A percentile compares a stretch with the other conserved stretches of the same genome.
Evolutionary conservation across 2,888 invertebrate species (phyloP).

Genomic region (Charanyca ferruginea): DNA sequence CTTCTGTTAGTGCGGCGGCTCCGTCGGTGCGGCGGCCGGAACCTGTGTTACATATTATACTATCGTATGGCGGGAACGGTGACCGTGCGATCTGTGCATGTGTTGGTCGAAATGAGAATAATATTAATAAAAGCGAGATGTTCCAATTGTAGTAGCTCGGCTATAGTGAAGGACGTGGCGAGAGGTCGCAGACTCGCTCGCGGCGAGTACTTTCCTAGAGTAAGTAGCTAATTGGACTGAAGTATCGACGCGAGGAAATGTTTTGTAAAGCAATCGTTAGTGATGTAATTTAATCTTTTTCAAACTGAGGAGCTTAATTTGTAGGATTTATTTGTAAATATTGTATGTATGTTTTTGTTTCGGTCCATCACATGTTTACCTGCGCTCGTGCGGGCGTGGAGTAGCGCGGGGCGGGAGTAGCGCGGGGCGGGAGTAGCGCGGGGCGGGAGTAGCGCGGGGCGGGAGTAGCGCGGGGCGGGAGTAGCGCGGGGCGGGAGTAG

Average conservation of each 20-base stretch:
- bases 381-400: too few species aligned
- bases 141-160: constrained; percentile 21
- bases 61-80: too few species aligned
- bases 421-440: too few species aligned
- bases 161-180: constrained; percentile 22
- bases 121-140: too few species aligned
- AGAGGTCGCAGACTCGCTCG: constrained; percentile 56
- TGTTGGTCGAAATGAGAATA: background rate
- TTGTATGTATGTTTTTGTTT: constrained; percentile 83
- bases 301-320: constrained; percentile 87
- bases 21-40: too few species aligned
- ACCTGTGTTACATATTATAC: background rate
- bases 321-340: constrained; percentile 88
- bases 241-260: constrained; percentile 66
- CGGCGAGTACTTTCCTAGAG: constrained; percentile 64
- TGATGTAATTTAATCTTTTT: constrained; percentile 82
- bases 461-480: too few species aligned
- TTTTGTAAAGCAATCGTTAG: constrained; percentile 79
- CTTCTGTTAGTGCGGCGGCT: constrained; percentile 86
- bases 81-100: background rate
- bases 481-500: too few species aligned
- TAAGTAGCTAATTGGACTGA: constrained; percentile 76
- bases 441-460: too few species aligned
- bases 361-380: constrained; percentile 79
- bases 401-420: too few species aligned